Conservation (phyloP, 2,797 vertebrate genomes). For the Syngnathus acus region DNA sequence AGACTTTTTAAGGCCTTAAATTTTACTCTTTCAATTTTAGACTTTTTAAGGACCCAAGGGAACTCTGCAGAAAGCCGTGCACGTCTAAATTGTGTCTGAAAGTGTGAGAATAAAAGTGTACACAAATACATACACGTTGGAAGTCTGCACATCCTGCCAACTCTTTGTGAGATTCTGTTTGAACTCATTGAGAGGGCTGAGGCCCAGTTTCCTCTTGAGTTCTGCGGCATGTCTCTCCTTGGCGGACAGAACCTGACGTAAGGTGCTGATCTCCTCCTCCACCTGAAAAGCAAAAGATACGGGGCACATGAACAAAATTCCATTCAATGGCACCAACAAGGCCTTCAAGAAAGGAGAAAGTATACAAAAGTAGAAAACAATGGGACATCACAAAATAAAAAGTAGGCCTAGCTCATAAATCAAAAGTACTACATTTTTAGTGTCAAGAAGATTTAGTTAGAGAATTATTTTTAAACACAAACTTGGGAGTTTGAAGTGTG, state of each 20-base stretch:
- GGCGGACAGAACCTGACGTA: constrained; percentile 90
- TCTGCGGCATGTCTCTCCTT: constrained; percentile 89
- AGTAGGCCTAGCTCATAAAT: no score
- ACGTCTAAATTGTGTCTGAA: constrained; percentile 15
- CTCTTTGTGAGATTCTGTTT: constrained; percentile 85
- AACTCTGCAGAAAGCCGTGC: neutral
- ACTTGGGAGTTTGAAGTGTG: no score
- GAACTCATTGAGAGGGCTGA: constrained; percentile 82
- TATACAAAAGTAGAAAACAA: no score
- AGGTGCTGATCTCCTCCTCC: constrained; percentile 91
- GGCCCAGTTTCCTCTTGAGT: constrained; percentile 89
- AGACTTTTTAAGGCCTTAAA: no score
- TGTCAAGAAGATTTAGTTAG: no score
- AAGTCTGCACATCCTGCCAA: constrained; percentile 94
- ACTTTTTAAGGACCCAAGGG: no score
- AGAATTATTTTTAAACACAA: no score
- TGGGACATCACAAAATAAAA: no score
- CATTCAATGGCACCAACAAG: neutral
- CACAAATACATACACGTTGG: constrained; percentile 80
- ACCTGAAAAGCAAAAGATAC: constrained; percentile 67
- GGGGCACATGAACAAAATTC: neutral
- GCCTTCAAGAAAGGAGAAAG: neutral
- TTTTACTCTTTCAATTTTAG: no score
- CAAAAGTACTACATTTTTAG: no score
- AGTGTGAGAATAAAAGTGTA: neutral